These are phyloP conservation scores for Vulpes lagopus DNA, from an alignment of 2,113 vertebrate species.

Conservation along the genomic window DNA sequence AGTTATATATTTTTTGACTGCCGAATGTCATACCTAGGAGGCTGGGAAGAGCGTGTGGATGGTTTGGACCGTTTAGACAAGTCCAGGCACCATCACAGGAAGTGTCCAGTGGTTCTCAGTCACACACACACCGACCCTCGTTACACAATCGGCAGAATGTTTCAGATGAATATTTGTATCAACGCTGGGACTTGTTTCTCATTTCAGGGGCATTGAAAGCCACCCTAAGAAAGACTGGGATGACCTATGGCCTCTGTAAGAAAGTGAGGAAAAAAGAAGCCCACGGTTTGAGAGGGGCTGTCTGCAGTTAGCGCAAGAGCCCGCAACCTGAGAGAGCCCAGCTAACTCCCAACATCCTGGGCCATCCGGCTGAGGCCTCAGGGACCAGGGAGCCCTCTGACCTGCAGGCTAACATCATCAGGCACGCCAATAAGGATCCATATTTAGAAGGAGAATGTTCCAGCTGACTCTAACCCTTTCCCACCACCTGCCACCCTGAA, in stretches of 20 bases:
- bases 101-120: not conserved
- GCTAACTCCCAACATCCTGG: rapidly evolving
- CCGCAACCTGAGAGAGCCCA: not conserved
- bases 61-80: not conserved
- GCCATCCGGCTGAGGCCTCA: not conserved
- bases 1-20: not conserved
- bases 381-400: not conserved
- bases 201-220: not conserved
- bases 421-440: not conserved
- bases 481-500: not conserved
- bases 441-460: not conserved
- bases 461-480: not conserved
- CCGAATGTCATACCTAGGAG: not conserved
- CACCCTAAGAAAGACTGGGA: not conserved
- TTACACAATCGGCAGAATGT: rapidly evolving
- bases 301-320: not conserved
- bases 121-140: rapidly evolving
- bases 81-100: rapidly evolving
- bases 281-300: not conserved
- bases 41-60: not conserved
- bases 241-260: not conserved
- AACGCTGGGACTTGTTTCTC: not conserved
- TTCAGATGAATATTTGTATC: not conserved
- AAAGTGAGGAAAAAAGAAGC: not conserved
- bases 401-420: not conserved